Conservation (phyloP, 2,888 invertebrate species). For the Aporophyla nigra region DNA sequence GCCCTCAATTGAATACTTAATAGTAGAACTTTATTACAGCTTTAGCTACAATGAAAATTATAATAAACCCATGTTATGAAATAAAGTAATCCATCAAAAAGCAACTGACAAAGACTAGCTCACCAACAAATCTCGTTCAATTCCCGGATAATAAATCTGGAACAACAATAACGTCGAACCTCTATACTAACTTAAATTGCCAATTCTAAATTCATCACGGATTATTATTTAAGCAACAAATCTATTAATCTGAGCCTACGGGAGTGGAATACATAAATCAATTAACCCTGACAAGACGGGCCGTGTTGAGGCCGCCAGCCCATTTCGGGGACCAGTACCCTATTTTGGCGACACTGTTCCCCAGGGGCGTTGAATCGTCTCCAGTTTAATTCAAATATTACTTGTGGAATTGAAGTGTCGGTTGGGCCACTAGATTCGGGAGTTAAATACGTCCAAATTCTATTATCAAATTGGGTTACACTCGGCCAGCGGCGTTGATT, state of each 20-base stretch:
- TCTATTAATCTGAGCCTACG: slow-evolving; percentile 83
- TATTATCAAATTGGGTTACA: slow-evolving; percentile 67
- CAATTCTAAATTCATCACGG: slow-evolving; percentile 83
- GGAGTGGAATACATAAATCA: slow-evolving; percentile 86
- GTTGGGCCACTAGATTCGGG: slow-evolving; percentile 73
- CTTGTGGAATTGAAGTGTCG: slow-evolving; percentile 85
- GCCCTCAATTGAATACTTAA: slow-evolving; percentile 19
- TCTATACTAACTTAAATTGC: slow-evolving; percentile 75
- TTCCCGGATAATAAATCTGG: slow-evolving; percentile 59
- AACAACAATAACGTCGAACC: slow-evolving; percentile 63
- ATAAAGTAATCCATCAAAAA: slow-evolving; percentile 58
- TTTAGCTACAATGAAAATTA: slow-evolving; percentile 32
- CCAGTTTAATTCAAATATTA: slow-evolving; percentile 88
- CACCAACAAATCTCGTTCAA: slow-evolving; percentile 49
- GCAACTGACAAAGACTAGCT: slow-evolving; percentile 54
- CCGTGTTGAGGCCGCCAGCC: slow-evolving; percentile 84
- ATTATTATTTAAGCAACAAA: slow-evolving; percentile 87
- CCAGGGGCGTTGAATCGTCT: slow-evolving; percentile 81
- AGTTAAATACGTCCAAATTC: slow-evolving; percentile 66
- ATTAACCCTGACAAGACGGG: slow-evolving; percentile 86
- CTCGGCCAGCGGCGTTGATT: slow-evolving; percentile 55
- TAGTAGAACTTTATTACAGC: slow-evolving; percentile 27
- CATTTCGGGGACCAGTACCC: slow-evolving; percentile 82
- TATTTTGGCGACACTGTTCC: slow-evolving; percentile 83
- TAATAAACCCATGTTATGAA: slow-evolving; percentile 41